These are phyloP conservation scores for Hydrocynus forskahlii DNA, from an alignment of 2,797 vertebrate species.

Conservation along the genomic window DNA sequence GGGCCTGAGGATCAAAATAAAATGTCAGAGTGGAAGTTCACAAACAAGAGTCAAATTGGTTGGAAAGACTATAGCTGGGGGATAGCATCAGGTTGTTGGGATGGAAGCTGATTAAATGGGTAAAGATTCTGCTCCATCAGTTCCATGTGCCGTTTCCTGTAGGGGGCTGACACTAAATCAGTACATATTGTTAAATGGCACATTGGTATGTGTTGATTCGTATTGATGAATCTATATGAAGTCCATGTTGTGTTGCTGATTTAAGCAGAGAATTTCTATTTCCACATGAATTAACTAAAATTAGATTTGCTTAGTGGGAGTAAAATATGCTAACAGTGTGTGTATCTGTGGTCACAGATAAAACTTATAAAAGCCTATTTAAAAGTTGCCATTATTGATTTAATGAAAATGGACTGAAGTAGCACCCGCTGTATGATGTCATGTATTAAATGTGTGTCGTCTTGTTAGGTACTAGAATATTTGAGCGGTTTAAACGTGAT, in stretches of 20 bases:
- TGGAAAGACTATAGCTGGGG: slow-evolving; percentile 45
- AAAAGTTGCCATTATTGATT: no score
- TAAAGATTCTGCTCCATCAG: slow-evolving; percentile 12
- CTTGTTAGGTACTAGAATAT: no score
- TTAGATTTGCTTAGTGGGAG: no score
- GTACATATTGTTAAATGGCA: neutral
- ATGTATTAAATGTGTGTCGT: no score
- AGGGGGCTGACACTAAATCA: slow-evolving; percentile 1
- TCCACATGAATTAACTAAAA: neutral
- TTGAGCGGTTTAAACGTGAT: no score
- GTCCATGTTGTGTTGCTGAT: neutral
- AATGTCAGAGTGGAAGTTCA: slow-evolving; percentile 78
- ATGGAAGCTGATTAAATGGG: slow-evolving; percentile 30
- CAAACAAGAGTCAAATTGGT: slow-evolving; percentile 64
- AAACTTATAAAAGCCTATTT: no score
- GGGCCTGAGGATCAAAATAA: slow-evolving; percentile 74
- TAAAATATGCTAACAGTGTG: no score
- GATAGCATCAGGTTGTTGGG: slow-evolving; percentile 33
- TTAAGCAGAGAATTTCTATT: no score
- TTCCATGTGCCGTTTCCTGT: neutral
- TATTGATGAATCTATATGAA: neutral
- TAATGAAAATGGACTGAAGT: no score
- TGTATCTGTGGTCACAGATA: no score
- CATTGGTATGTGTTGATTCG: neutral
- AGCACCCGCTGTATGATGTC: no score